phyloP scores from a whole-genome alignment of 2,113 vertebrate genomes.

The Polypterus senegalus region DNA sequence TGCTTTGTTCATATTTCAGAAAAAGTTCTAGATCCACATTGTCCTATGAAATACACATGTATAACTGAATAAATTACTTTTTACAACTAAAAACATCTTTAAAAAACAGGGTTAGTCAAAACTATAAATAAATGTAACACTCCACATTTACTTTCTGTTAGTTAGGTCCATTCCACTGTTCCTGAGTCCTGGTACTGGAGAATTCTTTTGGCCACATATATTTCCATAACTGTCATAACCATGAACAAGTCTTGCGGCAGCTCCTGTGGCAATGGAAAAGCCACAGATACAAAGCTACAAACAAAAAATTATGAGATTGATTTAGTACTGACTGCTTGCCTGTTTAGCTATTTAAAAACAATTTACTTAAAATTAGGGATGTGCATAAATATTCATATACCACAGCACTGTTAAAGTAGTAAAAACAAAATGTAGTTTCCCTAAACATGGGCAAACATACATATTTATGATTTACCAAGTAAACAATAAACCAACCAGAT shows the following conservation, averaged over 20 bases:
- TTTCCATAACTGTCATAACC: conserved; percentile 98
- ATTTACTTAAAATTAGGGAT: background rate
- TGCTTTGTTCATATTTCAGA: too few relatives aligned
- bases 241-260: conserved; percentile 76
- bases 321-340: background rate
- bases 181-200: conserved; percentile 64
- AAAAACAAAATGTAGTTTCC: background rate
- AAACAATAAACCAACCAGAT: background rate
- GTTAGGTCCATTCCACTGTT: conserved; percentile 86
- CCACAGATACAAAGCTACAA: conserved; percentile 86
- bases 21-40: too few relatives aligned
- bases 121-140: too few relatives aligned
- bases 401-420: background rate
- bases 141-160: conserved; percentile 71
- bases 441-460: background rate
- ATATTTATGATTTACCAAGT: background rate
- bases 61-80: too few relatives aligned
- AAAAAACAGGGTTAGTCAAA: too few relatives aligned
- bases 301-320: conserved; percentile 13
- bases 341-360: background rate
- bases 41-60: too few relatives aligned
- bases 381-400: background rate
- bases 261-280: conserved; percentile 85
- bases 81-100: too few relatives aligned
- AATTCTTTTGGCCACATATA: conserved; percentile 86